These are phyloP conservation scores for Heliconius erato DNA, from an alignment of 2,888 invertebrate species.

Conservation along the genomic window DNA sequence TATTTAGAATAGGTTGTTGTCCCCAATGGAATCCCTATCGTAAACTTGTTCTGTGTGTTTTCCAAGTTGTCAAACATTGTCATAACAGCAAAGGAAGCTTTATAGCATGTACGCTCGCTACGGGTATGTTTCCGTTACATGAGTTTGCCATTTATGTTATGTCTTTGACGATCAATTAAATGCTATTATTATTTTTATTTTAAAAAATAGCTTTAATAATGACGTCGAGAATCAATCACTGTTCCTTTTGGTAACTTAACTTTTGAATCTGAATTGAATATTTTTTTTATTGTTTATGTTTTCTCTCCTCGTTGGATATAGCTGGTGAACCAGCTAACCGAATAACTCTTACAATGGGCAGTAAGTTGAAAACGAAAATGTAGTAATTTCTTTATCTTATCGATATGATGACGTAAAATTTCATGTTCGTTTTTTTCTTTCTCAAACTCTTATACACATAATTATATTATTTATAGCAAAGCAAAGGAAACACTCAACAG, in stretches of 20 bases:
- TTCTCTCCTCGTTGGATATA: neutral
- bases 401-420: neutral
- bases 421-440: no score
- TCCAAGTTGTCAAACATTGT: conserved; percentile 46
- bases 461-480: no score
- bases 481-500: no score
- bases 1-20: conserved; percentile 26
- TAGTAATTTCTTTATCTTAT: neutral
- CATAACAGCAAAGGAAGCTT: conserved; percentile 44
- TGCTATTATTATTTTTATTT: conserved; percentile 1
- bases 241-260: neutral
- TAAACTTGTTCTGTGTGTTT: conserved; percentile 34
- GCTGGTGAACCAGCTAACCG: neutral
- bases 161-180: conserved; percentile 1
- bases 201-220: neutral
- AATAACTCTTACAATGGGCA: neutral
- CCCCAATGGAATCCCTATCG: conserved; percentile 25
- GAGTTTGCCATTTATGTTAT: conserved; percentile 38
- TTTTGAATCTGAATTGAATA: neutral
- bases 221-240: neutral
- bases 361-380: neutral
- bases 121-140: conserved; percentile 45
- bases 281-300: no score
- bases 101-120: conserved; percentile 39
- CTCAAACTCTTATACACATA: no score